A percentile compares a stretch with the other conserved stretches of the same genome.
Evolutionary conservation across 2,797 vertebrate species (phyloP).

Genomic region (Phataginus tricuspis): DNA sequence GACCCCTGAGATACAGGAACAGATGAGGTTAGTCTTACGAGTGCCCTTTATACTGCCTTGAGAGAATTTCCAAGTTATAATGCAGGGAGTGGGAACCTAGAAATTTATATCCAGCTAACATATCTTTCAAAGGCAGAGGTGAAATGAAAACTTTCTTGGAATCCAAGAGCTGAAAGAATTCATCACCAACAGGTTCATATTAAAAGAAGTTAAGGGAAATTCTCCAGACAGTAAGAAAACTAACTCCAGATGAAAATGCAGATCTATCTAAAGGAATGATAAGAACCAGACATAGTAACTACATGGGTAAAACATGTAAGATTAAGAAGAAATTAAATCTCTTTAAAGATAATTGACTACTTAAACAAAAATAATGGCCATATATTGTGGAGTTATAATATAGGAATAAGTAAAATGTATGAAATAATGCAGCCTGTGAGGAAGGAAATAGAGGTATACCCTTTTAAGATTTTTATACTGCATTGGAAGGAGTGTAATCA

Average conservation of each 20-base stretch:
- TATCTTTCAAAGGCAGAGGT: neutral
- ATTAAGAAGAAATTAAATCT: neutral
- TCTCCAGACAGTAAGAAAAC: neutral
- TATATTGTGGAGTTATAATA: neutral
- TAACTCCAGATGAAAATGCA: neutral
- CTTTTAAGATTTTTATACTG: neutral
- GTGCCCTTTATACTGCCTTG: neutral
- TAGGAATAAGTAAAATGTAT: neutral
- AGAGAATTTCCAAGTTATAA: neutral
- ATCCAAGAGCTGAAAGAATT: neutral
- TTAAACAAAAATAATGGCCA: neutral
- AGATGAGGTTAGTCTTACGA: neutral
- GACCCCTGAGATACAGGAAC: neutral
- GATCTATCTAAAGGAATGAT: neutral
- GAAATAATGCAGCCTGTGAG: neutral
- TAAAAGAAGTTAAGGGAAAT: neutral
- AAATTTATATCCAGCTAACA: conserved; percentile 4
- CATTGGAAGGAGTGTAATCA: neutral
- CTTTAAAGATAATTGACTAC: neutral
- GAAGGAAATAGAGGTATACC: neutral
- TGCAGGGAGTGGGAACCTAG: neutral
- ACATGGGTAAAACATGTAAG: neutral
- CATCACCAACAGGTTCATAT: neutral
- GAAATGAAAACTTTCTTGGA: neutral
- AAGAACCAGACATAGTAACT: neutral